phyloP scores from a whole-genome alignment of 2,113 vertebrate genomes.

The Sitta europaea region DNA sequence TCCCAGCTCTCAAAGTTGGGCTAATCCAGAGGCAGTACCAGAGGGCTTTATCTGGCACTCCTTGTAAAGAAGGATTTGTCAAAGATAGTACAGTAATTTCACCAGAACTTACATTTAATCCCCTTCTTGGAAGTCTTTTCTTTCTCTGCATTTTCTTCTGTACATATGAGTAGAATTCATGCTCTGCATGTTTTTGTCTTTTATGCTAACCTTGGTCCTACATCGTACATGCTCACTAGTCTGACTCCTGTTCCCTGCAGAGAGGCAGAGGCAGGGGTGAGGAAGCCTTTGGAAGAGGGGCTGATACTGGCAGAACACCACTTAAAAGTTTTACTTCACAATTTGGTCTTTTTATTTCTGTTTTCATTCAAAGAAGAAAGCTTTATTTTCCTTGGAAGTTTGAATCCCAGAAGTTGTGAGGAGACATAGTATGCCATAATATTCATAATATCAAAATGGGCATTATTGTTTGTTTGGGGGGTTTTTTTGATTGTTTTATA shows the following conservation, averaged over 20 bases:
- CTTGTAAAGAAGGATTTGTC: constrained; percentile 6
- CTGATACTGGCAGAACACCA: not conserved
- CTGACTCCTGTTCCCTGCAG: not conserved
- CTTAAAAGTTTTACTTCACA: not conserved
- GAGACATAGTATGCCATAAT: not conserved
- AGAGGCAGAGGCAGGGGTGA: not conserved
- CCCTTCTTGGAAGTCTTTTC: not conserved
- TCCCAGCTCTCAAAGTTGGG: not conserved
- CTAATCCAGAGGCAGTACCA: not conserved
- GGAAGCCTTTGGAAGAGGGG: not conserved
- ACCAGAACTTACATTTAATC: constrained; percentile 6
- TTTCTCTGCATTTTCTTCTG: not conserved
- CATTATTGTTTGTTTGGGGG: accelerated
- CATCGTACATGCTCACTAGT: accelerated
- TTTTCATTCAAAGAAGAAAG: not conserved
- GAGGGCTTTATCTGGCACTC: not conserved
- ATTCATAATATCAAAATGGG: not conserved
- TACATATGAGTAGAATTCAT: not conserved
- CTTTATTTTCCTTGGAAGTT: not conserved
- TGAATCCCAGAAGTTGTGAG: not conserved
- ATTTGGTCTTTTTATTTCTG: not conserved
- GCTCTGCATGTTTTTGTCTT: not conserved
- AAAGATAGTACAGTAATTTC: not conserved
- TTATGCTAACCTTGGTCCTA: not conserved
- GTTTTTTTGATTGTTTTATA: not conserved